These are phyloP conservation scores for Epizoanthus fatuus DNA, from an alignment of 92 coral and sea anemone genomes.

Conservation along the genomic window DNA sequence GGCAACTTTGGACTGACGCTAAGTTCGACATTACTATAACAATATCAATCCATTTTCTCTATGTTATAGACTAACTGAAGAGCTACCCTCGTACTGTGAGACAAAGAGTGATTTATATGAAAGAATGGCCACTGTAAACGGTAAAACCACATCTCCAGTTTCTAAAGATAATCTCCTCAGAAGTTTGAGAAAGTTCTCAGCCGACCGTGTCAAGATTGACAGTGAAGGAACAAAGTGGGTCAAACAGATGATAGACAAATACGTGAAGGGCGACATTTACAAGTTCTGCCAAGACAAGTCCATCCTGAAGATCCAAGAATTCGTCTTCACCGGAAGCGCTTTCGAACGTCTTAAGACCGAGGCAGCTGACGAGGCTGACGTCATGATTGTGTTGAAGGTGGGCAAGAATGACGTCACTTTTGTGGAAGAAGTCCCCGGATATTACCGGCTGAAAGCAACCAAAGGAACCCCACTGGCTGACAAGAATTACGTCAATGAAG, in stretches of 20 bases:
- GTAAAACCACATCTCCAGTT: too few relatives aligned
- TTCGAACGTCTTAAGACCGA: conserved; percentile 87
- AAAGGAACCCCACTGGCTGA: conserved; percentile 45
- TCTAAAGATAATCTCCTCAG: background rate
- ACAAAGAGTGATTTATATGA: too few relatives aligned
- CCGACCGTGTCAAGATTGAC: conserved; percentile 73
- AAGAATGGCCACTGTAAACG: too few relatives aligned
- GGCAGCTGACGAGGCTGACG: conserved; percentile 91
- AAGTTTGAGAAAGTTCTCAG: conserved; percentile 65
- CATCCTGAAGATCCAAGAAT: conserved; percentile 56
- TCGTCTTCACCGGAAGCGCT: conserved; percentile 84
- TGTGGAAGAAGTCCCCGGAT: conserved; percentile 52
- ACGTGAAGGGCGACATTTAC: conserved; percentile 58
- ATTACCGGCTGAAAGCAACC: conserved; percentile 62
- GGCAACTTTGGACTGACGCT: too few relatives aligned
- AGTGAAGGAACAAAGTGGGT: conserved; percentile 64
- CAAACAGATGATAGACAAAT: conserved; percentile 60
- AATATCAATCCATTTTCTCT: too few relatives aligned
- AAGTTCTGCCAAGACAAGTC: conserved; percentile 53
- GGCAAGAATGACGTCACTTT: conserved; percentile 51
- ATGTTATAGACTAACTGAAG: too few relatives aligned
- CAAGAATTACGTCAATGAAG: conserved; percentile 49
- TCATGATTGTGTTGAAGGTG: conserved; percentile 77
- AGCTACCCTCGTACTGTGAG: too few relatives aligned
- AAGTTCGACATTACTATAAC: too few relatives aligned